Percentiles rank a stretch among this genome's conserved stretches.
phyloP scores from a whole-genome alignment of 2,797 vertebrate genomes.

The Sitta carolinensis region DNA sequence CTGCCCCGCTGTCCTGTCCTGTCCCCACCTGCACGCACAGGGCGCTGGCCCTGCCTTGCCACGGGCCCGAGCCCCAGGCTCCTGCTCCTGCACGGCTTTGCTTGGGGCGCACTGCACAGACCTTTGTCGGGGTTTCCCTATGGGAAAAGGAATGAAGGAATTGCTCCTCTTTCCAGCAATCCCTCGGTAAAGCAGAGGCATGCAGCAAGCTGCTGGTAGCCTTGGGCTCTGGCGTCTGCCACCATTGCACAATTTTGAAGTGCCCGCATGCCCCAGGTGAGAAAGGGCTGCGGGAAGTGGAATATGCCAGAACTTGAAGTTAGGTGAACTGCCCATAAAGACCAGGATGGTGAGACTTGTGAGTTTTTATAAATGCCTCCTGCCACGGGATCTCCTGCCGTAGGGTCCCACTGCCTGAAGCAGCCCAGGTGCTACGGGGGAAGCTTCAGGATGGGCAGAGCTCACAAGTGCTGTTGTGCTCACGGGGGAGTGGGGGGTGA shows the following conservation, averaged over 20 bases:
- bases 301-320: not conserved
- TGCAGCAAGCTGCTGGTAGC: not conserved
- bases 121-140: rapidly evolving
- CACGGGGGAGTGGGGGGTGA: not conserved
- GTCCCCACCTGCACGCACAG: not conserved
- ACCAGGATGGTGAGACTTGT: not conserved
- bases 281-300: not conserved
- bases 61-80: too few relatives aligned
- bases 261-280: not conserved
- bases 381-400: rapidly evolving
- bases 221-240: not conserved
- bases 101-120: rapidly evolving
- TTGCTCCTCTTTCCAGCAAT: not conserved
- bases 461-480: not conserved
- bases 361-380: not conserved
- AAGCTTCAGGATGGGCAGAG: not conserved
- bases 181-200: not conserved
- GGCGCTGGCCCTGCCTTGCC: not conserved
- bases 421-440: rapidly evolving
- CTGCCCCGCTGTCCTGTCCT: rapidly evolving
- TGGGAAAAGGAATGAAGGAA: not conserved
- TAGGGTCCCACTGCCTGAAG: not conserved
- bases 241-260: rapidly evolving
- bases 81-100: not conserved
- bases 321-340: not conserved